Evolutionary conservation across 2,797 vertebrate species (phyloP).

Genomic region (Falco rusticolus): DNA sequence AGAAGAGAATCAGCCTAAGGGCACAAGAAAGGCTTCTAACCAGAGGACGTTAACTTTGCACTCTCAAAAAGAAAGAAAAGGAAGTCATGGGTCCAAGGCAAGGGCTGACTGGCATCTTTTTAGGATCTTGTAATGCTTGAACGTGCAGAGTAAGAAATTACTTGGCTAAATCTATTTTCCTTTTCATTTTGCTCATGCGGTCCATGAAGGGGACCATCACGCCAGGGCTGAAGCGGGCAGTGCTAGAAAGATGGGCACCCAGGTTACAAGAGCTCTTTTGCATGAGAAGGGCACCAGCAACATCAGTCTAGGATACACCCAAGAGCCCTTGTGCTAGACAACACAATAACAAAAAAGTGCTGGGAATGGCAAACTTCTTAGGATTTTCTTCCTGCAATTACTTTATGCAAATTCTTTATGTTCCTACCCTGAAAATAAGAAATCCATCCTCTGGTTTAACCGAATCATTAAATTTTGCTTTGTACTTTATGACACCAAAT

Average conservation of each 20-base stretch:
- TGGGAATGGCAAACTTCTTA: background rate
- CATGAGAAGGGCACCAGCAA: background rate
- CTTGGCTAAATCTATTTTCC: background rate
- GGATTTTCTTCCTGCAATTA: conserved; percentile 44
- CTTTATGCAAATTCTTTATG: conserved; percentile 40
- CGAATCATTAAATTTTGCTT: background rate
- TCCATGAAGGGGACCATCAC: background rate
- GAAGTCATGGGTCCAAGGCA: background rate
- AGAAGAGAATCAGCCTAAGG: background rate
- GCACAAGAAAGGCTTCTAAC: background rate
- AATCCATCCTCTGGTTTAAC: background rate
- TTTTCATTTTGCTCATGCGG: background rate
- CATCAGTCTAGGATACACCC: background rate
- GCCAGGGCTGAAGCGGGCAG: background rate
- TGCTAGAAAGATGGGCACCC: background rate
- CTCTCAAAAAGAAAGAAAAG: background rate
- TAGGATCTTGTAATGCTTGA: background rate
- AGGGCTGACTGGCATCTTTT: background rate
- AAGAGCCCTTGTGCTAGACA: background rate
- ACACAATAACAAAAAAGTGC: background rate
- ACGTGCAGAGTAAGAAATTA: background rate
- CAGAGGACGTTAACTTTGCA: background rate
- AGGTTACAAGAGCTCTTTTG: background rate
- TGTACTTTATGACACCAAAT: background rate
- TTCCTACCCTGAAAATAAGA: background rate